Evolutionary conservation across 1,140 invertebrate species (phyloP), one percentile per base, ranked within the genome.

Genomic region (Drosophila busckii): DNA sequence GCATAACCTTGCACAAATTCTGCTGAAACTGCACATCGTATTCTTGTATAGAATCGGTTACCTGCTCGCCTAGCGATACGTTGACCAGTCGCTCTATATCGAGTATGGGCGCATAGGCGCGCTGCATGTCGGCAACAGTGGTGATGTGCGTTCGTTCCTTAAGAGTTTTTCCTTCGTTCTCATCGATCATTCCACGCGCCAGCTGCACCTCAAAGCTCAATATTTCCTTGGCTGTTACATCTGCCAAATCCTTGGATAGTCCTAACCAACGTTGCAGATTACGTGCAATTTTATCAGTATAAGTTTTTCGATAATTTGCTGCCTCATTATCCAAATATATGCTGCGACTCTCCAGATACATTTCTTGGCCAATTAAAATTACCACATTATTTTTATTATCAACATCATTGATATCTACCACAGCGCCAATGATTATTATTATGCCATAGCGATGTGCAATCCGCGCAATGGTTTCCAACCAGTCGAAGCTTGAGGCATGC

Each of bases 121-220:
- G 8, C n/a, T 83, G 63, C 19, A 86, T 40, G 6, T 70, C 35
- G 0, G 29, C 45, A 7, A 85, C 19, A 0, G 69, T 76, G 1
- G 54, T 37, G n/a, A n/a, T n/a, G 0, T 71, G 35, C 4, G 25
- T 40, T 0, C 76, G 2, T 6, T 53, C 45, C 8, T n/a, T n/a
- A 38, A 3, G 2, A n/a, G n/a, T n/a, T n/a, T n/a, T n/a, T n/a
- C 56, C 76, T 2, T 66, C 34, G 4, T 25, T 45, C 0, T 66
- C 63, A 44, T 83, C 50, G 1, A 55, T 4, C 0, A 83, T 20
- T 0, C 76, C 82, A 1, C 32, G 10, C 2, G 84, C 82, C n/a
- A 86, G 45, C 6, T 54, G 31, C 9, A 80, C 49, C 46, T 85
- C 84, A 31, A 86, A 80, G 8, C 85, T 20, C 1, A 86, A 2